These are phyloP conservation scores for Octopus sinensis DNA, from an alignment of 1,140 invertebrate genomes.

Conservation along the genomic window DNA sequence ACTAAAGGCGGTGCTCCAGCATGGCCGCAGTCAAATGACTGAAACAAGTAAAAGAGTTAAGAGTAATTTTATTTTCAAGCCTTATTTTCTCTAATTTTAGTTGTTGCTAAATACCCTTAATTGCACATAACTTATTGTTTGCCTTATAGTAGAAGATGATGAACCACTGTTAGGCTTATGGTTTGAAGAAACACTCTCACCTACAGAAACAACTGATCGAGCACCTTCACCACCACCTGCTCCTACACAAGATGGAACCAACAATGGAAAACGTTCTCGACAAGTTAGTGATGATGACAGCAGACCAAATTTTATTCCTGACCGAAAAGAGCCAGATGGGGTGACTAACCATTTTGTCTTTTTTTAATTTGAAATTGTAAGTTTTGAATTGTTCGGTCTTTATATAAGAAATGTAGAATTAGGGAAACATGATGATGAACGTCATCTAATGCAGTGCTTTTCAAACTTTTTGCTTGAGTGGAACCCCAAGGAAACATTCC, in stretches of 20 bases:
- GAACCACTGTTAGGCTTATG: constrained; percentile 88
- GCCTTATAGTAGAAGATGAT: constrained; percentile 65
- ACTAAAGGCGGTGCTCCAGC: no score
- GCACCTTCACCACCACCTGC: constrained; percentile 47
- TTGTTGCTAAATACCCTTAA: background rate
- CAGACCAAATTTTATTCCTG: constrained; percentile 69
- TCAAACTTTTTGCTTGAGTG: no score
- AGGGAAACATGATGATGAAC: no score
- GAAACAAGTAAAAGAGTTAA: no score
- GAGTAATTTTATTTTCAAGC: no score
- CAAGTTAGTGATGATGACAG: constrained; percentile 42
- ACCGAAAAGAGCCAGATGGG: constrained; percentile 85
- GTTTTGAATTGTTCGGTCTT: no score
- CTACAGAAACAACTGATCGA: constrained; percentile 59
- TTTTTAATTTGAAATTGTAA: no score
- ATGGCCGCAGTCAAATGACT: no score
- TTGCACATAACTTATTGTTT: constrained; percentile 4
- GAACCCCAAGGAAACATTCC: no score
- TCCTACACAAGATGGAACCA: constrained; percentile 37
- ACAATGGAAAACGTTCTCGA: constrained; percentile 43
- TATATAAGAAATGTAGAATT: no score
- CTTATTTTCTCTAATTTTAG: background rate
- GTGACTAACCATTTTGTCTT: constrained; percentile 58
- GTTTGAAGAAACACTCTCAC: constrained; percentile 87
- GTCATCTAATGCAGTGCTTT: no score